Evolutionary conservation across 2,797 vertebrate species (phyloP).

Genomic region (Eospalax fontanierii): DNA sequence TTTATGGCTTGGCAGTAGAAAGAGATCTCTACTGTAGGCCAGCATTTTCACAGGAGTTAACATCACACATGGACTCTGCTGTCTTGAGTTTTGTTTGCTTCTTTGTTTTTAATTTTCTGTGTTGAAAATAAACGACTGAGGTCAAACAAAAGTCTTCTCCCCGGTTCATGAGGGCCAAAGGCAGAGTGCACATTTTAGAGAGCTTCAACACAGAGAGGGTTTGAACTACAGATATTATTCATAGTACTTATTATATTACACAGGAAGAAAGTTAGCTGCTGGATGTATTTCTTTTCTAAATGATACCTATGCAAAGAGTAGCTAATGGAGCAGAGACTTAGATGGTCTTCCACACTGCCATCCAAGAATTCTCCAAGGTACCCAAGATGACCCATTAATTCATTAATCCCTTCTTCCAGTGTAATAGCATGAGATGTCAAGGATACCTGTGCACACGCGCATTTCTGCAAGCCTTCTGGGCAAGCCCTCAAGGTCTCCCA

Average conservation of each 20-base stretch:
- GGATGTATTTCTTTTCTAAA: conserved; percentile 42
- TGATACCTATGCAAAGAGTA: neutral
- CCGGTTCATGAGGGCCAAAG: neutral
- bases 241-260: neutral
- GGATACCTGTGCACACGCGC: no score
- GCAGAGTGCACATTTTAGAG: neutral
- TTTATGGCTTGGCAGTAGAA: neutral
- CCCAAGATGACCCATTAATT: neutral
- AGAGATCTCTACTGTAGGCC: neutral
- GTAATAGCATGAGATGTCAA: neutral
- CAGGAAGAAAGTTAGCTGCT: neutral
- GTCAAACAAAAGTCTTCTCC: neutral
- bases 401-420: conserved; percentile 12
- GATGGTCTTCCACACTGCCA: neutral
- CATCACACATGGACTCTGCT: neutral
- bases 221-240: conserved; percentile 15
- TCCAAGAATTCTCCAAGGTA: conserved; percentile 5
- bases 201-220: neutral
- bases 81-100: conserved; percentile 20
- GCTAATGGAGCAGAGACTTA: neutral
- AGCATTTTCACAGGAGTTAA: neutral
- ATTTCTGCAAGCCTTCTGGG: no score
- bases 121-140: conserved; percentile 14
- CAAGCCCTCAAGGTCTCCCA: no score
- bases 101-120: neutral